Evolutionary conservation across 2,113 vertebrate genomes (phyloP), one percentile per base, ranked within the genome.

Genomic region (Corapipo altera): DNA sequence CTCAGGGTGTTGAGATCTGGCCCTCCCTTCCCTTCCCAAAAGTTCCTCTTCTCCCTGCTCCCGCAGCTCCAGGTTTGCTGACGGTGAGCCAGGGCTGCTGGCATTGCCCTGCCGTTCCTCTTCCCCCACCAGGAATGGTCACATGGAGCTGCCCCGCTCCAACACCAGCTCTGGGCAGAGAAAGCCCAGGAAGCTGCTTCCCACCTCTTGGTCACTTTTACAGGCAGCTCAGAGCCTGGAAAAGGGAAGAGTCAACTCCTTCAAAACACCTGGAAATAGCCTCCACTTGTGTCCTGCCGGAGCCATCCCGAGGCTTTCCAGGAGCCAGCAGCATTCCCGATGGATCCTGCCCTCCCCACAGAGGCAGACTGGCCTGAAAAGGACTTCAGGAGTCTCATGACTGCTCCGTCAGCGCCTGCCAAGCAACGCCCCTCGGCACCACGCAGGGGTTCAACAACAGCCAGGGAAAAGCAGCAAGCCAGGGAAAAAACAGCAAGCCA

Each of bases 111-210:
- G 55, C 39, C 13, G 2, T 12, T 48, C 55, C 66, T 24, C 26
- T 6, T 61, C 57, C 75, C 58, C 44, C 0, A 0, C 51, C 2
- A 17, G 65, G 51, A 52, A 37, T 1, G 3, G 70, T 32, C 44
- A 2, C 1, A 1, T 12, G 1, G 15, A 4, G 35, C 46, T 61
- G 85, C 51, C 49, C 30, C 7, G 26, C 39, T 62, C 28, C 18
- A 35, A 66, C 59, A 18, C 13, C 46, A 55, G 48, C 43, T 74
- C 23, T 0, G 4, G 43, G 57, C 5, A 67, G 23, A 64, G 43
- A 12, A 62, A 49, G 22, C 54, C 62, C 44, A 21, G 51, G 57
- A 0, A 0, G 41, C 23, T 1, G 5, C 46, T 59, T 61, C 43
- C 30, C 3, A 3, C 22, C 48, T 77, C 64, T 2, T 5, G 22